Evolutionary conservation across 2,888 invertebrate species (phyloP).

Genomic region (Leptodirus hochenwartii): DNA sequence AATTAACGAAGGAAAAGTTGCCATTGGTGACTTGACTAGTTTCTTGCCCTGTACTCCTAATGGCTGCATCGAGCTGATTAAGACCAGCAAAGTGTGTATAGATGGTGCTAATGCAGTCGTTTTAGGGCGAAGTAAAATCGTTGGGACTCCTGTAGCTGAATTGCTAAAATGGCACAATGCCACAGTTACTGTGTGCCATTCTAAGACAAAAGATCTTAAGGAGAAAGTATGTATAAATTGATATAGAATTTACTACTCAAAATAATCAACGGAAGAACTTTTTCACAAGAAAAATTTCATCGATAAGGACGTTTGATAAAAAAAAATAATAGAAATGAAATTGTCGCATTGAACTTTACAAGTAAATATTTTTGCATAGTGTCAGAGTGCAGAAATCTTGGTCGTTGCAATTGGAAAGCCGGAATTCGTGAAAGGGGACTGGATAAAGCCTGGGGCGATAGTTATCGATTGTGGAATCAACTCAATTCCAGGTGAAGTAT

Average conservation of each 20-base stretch:
- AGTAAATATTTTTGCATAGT: slow-evolving; percentile 20
- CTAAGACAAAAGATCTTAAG: slow-evolving; percentile 69
- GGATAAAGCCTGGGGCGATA: slow-evolving; percentile 96
- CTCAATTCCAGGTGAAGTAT: slow-evolving; percentile 54
- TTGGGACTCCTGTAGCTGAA: slow-evolving; percentile 89
- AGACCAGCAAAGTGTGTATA: slow-evolving; percentile 56
- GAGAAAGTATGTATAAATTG: slow-evolving; percentile 39
- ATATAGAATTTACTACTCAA: slow-evolving; percentile 1
- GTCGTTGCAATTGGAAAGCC: slow-evolving; percentile 90
- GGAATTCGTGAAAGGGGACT: slow-evolving; percentile 79
- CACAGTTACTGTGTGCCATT: slow-evolving; percentile 95
- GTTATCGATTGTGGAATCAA: slow-evolving; percentile 99
- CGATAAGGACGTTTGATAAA: too few species aligned
- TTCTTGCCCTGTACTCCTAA: slow-evolving; percentile 95
- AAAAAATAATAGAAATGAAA: too few species aligned
- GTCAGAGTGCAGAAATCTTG: slow-evolving; percentile 72
- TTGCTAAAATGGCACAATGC: slow-evolving; percentile 92
- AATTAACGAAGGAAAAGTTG: slow-evolving; percentile 81
- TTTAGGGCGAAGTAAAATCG: slow-evolving; percentile 91
- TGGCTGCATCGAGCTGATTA: slow-evolving; percentile 85
- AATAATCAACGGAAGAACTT: too few species aligned
- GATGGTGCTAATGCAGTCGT: slow-evolving; percentile 81
- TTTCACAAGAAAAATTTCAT: too few species aligned
- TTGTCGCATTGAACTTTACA: too few species aligned
- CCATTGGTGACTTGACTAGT: slow-evolving; percentile 74